phyloP scores from a whole-genome alignment of 2,797 vertebrate species.

The Rhabdomys pumilio region DNA sequence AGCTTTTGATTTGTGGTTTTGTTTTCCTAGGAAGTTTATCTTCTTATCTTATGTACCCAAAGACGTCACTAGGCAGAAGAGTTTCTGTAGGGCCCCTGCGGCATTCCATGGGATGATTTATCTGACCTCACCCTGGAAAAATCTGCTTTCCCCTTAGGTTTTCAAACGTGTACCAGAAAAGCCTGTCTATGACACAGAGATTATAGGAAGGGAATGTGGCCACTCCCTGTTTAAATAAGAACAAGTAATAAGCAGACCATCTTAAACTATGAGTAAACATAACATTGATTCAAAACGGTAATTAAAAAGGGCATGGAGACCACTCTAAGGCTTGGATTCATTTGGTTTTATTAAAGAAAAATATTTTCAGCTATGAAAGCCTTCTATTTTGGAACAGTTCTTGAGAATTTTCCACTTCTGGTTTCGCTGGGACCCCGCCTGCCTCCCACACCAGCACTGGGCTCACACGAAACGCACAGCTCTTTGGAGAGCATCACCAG shows the following conservation, averaged over 20 bases:
- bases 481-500: conserved; percentile 48
- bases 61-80: not conserved
- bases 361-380: conserved; percentile 9
- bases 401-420: not conserved
- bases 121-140: conserved; percentile 60
- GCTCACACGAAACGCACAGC: conserved; percentile 21
- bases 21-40: conserved; percentile 18
- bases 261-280: conserved; percentile 58
- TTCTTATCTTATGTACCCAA: not conserved
- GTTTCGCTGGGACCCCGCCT: not conserved
- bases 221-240: conserved; percentile 65
- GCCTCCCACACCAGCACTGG: not conserved
- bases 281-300: conserved; percentile 76
- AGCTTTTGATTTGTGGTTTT: not conserved
- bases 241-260: conserved; percentile 75
- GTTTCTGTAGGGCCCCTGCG: not conserved
- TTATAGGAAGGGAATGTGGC: not conserved
- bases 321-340: not conserved
- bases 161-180: conserved; percentile 69
- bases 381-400: conserved; percentile 15
- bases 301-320: conserved; percentile 39
- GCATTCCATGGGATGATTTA: conserved; percentile 30
- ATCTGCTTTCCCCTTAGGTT: conserved; percentile 69
- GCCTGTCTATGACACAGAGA: conserved; percentile 58
- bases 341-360: conserved; percentile 60